Conservation (phyloP, 2,797 vertebrate species). For the Argentina silus region DNA sequence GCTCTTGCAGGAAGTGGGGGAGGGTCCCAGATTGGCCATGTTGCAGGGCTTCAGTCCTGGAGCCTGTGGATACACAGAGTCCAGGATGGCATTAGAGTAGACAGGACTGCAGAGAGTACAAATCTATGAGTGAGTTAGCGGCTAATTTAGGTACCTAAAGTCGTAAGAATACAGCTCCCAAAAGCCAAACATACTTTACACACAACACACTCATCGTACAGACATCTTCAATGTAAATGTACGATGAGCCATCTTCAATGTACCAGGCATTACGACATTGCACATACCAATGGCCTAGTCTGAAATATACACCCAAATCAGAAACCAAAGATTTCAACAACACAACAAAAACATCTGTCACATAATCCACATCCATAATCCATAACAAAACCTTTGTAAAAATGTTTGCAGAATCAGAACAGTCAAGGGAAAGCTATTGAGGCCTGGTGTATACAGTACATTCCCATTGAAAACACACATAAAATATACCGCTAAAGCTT, state of each 20-base stretch:
- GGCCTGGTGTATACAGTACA: neutral
- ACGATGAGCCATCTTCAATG: too few relatives aligned
- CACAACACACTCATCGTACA: too few relatives aligned
- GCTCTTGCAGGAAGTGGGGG: constrained; percentile 95
- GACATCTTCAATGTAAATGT: too few relatives aligned
- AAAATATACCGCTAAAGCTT: neutral
- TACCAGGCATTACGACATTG: too few relatives aligned
- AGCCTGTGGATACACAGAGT: constrained; percentile 51
- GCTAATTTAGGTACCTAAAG: too few relatives aligned
- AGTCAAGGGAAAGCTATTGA: neutral
- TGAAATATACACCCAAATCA: neutral
- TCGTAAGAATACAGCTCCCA: too few relatives aligned
- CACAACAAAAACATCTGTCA: neutral
- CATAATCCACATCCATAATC: neutral
- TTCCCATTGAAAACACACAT: neutral
- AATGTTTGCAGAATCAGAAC: neutral
- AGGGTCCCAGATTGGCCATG: constrained; percentile 84
- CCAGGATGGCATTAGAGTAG: too few relatives aligned
- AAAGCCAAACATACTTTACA: too few relatives aligned
- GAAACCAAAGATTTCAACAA: neutral
- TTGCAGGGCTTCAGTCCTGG: constrained; percentile 70
- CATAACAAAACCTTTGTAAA: neutral
- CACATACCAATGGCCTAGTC: too few relatives aligned
- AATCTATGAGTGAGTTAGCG: too few relatives aligned
- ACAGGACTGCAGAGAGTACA: too few relatives aligned